Percentiles rank a stretch among this genome's conserved stretches.
Evolutionary conservation across 2,888 invertebrate species (phyloP).

Genomic region (Limnephilus lunatus): DNA sequence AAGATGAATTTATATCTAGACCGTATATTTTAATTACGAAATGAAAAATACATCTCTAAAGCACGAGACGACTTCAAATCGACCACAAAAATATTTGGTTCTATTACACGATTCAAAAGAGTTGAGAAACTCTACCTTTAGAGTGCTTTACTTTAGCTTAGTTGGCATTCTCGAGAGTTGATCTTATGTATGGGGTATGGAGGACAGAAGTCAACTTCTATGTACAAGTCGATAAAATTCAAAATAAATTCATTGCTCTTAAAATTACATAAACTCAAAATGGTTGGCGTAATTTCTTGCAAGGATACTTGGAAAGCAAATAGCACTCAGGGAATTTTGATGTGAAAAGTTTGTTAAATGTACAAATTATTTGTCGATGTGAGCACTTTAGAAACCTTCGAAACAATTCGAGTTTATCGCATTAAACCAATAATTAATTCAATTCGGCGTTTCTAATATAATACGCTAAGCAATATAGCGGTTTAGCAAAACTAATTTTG

Average conservation of each 20-base stretch:
- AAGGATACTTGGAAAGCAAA: background rate
- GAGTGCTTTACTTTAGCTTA: background rate
- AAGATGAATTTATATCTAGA: background rate
- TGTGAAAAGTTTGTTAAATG: background rate
- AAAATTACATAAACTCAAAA: background rate
- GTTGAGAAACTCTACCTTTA: background rate
- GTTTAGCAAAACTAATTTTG: background rate
- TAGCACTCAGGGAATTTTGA: background rate
- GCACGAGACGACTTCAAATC: background rate
- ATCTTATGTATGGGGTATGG: too few species aligned
- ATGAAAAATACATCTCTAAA: too few species aligned
- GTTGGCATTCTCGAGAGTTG: background rate
- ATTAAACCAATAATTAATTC: background rate
- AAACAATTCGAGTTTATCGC: background rate
- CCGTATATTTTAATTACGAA: too few species aligned
- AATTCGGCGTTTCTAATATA: background rate
- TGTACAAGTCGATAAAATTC: too few species aligned
- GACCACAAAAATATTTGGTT: background rate
- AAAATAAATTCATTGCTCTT: too few species aligned
- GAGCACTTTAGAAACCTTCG: background rate
- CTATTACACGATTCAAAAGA: background rate
- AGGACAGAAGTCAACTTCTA: too few species aligned
- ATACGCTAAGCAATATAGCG: background rate
- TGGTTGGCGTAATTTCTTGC: background rate
- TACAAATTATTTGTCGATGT: background rate